Evolutionary conservation across 2,113 vertebrate genomes (phyloP).

Genomic region (Marcusenius ussheri): DNA sequence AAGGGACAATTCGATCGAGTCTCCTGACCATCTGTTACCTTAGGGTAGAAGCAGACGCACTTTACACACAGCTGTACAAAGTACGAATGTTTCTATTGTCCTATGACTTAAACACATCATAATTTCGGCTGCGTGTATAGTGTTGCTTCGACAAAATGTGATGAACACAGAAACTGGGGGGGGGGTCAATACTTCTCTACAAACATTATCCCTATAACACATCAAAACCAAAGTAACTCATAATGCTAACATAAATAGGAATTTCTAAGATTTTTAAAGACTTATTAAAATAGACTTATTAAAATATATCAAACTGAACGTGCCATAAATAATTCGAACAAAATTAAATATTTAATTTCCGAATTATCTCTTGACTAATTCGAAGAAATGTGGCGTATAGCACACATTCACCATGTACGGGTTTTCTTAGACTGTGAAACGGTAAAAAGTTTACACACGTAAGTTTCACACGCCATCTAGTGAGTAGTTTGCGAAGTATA

Average conservation of each 20-base stretch:
- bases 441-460: background rate
- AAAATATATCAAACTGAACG: background rate
- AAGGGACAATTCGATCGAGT: conserved; percentile 24
- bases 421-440: background rate
- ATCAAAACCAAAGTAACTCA: background rate
- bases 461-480: background rate
- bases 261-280: background rate
- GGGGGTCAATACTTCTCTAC: background rate
- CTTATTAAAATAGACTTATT: too few species aligned
- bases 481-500: background rate
- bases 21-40: conserved; percentile 40
- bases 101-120: background rate
- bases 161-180: background rate
- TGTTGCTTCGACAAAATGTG: background rate
- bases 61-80: background rate
- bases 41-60: background rate
- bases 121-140: conserved; percentile 15
- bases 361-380: background rate
- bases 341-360: background rate
- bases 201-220: background rate
- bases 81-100: background rate
- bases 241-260: background rate
- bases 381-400: background rate
- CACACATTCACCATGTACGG: background rate
- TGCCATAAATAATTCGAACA: background rate